phyloP scores from a whole-genome alignment of 2,797 vertebrate species.

The Echiichthys vipera region DNA sequence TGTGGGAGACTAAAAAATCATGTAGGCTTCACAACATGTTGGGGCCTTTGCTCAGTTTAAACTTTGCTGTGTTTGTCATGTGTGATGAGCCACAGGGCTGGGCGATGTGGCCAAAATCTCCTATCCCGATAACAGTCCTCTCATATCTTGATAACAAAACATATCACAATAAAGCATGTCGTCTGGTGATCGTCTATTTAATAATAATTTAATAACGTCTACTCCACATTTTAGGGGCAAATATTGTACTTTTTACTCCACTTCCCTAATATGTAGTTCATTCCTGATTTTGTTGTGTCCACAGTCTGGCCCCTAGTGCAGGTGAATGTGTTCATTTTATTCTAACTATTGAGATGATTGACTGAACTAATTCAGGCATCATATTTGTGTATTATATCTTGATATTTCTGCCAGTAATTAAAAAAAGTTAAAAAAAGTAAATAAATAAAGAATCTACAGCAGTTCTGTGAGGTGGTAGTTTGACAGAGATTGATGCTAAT shows the following conservation, averaged over 20 bases:
- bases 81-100: slow-evolving; percentile 32
- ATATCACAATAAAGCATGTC: too few species aligned
- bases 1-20: slow-evolving; percentile 60
- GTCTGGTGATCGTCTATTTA: too few species aligned
- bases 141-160: too few species aligned
- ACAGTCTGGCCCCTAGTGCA: too few species aligned
- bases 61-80: slow-evolving; percentile 38
- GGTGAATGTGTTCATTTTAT: background rate
- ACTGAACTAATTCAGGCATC: background rate
- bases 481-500: background rate
- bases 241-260: background rate
- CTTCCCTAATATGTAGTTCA: background rate
- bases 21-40: slow-evolving; percentile 57
- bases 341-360: background rate
- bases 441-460: background rate
- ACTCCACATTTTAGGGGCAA: background rate
- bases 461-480: background rate
- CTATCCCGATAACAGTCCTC: too few species aligned
- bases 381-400: background rate
- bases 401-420: too few species aligned
- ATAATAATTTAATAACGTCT: too few species aligned
- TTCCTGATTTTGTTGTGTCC: background rate
- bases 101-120: too few species aligned
- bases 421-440: too few species aligned
- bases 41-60: slow-evolving; percentile 63